A percentile compares a stretch with the other conserved stretches of the same genome.
phyloP scores from a whole-genome alignment of 2,888 invertebrate species.

The Microdon myrmicae region DNA sequence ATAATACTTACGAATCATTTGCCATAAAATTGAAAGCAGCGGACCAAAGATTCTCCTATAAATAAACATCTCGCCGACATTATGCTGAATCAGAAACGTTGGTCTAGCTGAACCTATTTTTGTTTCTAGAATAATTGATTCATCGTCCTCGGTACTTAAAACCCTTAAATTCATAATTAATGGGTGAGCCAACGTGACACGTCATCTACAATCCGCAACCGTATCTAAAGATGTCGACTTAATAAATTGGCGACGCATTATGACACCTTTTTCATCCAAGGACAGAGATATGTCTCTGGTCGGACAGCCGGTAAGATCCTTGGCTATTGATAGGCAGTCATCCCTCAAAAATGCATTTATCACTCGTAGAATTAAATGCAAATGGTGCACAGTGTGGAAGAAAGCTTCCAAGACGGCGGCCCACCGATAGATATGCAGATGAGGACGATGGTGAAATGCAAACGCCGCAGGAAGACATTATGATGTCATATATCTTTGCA shows the following conservation, averaged over 20 bases:
- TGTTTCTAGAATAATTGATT: constrained; percentile 24
- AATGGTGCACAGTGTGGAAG: too few species aligned
- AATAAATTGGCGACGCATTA: constrained; percentile 2
- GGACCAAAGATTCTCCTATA: too few species aligned
- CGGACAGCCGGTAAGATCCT: too few species aligned
- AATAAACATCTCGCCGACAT: too few species aligned
- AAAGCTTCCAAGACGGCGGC: too few species aligned
- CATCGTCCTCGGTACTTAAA: constrained; percentile 5
- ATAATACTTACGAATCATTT: too few species aligned
- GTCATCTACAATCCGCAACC: neutral
- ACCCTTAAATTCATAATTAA: constrained; percentile 19
- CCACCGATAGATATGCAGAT: too few species aligned
- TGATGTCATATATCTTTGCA: too few species aligned
- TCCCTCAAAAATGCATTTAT: constrained; percentile 40
- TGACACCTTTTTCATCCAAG: neutral
- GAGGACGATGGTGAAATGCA: too few species aligned
- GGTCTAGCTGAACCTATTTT: constrained; percentile 25
- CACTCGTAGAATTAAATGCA: constrained; percentile 40
- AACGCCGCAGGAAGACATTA: too few species aligned
- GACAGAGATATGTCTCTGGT: neutral
- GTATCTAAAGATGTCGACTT: neutral
- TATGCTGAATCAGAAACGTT: too few species aligned
- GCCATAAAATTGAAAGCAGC: too few species aligned
- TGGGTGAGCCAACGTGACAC: constrained; percentile 9
- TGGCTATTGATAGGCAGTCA: constrained; percentile 27